phyloP scores from a whole-genome alignment of 1,140 invertebrate species.

The Penaeus japonicus region DNA sequence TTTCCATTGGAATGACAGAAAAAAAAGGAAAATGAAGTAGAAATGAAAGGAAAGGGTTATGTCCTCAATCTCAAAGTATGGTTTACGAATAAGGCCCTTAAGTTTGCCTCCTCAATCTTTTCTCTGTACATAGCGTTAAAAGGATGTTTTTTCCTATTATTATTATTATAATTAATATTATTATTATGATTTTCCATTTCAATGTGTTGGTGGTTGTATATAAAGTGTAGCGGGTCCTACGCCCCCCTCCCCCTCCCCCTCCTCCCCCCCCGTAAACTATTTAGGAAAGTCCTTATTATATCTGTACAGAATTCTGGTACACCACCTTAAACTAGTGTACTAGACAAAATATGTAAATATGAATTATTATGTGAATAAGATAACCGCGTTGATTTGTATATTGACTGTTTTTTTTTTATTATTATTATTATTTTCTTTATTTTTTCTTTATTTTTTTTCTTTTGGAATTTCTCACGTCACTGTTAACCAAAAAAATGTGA shows the following conservation, averaged over 20 bases:
- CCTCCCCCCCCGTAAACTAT: neutral
- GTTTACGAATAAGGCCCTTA: neutral
- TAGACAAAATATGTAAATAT: constrained; percentile 49
- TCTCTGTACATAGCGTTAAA: constrained; percentile 55
- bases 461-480: neutral
- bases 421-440: constrained; percentile 34
- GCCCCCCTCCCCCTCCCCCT: neutral
- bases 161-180: constrained; percentile 45
- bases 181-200: constrained; percentile 43
- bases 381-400: constrained; percentile 52
- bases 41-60: no score
- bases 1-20: no score
- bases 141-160: constrained; percentile 54
- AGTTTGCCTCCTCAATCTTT: constrained; percentile 50
- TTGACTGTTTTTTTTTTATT: constrained; percentile 48
- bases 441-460: neutral
- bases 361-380: constrained; percentile 57
- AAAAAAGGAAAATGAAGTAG: no score
- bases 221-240: constrained; percentile 10
- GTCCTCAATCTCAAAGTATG: neutral
- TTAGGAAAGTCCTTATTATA: constrained; percentile 12
- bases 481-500: constrained; percentile 20
- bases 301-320: constrained; percentile 40
- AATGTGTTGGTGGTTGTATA: constrained; percentile 56
- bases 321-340: constrained; percentile 40